phyloP scores from a whole-genome alignment of 2,113 vertebrate genomes.

The Sorex fumeus region DNA sequence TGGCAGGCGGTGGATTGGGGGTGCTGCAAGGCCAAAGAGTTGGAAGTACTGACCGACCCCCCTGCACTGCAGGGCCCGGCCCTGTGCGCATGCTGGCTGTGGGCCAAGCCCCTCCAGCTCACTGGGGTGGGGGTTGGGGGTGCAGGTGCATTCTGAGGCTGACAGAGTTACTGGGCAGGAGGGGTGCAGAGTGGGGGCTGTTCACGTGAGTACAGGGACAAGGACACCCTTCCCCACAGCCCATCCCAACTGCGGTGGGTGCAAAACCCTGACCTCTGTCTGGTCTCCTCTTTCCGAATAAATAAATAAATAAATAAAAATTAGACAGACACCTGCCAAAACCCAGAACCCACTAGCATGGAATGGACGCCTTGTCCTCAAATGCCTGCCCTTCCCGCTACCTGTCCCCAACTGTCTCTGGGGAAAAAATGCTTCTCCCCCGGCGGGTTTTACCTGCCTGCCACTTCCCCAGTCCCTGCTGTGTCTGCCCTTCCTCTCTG shows the following conservation, averaged over 20 bases:
- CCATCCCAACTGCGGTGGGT: no score
- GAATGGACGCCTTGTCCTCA: no score
- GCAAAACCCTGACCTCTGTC: not conserved
- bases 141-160: no score
- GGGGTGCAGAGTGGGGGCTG: not conserved
- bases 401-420: no score
- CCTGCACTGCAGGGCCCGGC: accelerated
- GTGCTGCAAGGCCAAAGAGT: not conserved
- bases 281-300: not conserved
- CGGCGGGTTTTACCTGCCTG: not conserved
- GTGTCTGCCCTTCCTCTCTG: not conserved
- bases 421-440: not conserved
- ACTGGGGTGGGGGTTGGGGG: no score
- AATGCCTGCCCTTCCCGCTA: not conserved
- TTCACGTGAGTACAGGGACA: no score
- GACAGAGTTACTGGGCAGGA: no score
- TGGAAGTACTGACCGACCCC: accelerated
- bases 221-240: no score
- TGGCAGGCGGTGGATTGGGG: not conserved
- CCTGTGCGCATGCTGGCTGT: not conserved
- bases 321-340: not conserved
- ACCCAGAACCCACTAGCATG: not conserved
- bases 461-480: accelerated
- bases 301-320: not conserved
- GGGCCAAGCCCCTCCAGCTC: not conserved